Percentiles rank a stretch among this genome's conserved stretches.
phyloP scores from a whole-genome alignment of 2,888 invertebrate genomes.

The Dermolepida albohirtum region DNA sequence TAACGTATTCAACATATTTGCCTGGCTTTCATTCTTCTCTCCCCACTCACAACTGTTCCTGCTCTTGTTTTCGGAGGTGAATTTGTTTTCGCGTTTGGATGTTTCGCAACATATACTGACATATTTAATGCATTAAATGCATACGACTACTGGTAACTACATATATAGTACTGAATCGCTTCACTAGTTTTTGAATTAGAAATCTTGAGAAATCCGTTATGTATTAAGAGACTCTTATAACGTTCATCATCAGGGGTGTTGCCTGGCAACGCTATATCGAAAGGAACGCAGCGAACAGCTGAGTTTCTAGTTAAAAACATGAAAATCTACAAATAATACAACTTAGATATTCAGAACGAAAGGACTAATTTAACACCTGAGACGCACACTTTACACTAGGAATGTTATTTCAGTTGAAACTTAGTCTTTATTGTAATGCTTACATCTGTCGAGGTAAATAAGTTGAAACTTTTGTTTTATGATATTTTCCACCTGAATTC shows the following conservation, averaged over 20 bases:
- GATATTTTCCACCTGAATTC: no score
- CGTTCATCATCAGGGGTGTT: constrained; percentile 54
- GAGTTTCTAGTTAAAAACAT: constrained; percentile 52
- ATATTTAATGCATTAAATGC: constrained; percentile 18
- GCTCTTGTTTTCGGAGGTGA: no score
- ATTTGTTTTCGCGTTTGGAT: not conserved
- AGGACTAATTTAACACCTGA: constrained; percentile 31
- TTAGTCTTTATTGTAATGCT: no score
- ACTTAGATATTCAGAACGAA: constrained; percentile 1
- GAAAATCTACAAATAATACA: constrained; percentile 49
- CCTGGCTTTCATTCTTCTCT: no score
- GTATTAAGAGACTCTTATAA: constrained; percentile 56
- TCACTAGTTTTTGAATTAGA: constrained; percentile 56
- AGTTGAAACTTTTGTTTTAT: no score
- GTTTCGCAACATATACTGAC: constrained; percentile 5
- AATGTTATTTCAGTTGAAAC: no score
- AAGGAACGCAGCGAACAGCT: constrained; percentile 52
- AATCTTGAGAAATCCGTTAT: constrained; percentile 56
- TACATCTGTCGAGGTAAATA: no score
- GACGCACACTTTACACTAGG: constrained; percentile 1
- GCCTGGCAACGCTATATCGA: constrained; percentile 56
- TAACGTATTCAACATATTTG: no score
- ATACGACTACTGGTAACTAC: constrained; percentile 2
- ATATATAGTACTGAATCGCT: constrained; percentile 30
- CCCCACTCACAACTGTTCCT: no score